Percentiles rank a stretch among this genome's conserved stretches.
These are phyloP conservation scores for Anabacerthia variegaticeps DNA, from an alignment of 2,797 vertebrate species.

Conservation along the genomic window DNA sequence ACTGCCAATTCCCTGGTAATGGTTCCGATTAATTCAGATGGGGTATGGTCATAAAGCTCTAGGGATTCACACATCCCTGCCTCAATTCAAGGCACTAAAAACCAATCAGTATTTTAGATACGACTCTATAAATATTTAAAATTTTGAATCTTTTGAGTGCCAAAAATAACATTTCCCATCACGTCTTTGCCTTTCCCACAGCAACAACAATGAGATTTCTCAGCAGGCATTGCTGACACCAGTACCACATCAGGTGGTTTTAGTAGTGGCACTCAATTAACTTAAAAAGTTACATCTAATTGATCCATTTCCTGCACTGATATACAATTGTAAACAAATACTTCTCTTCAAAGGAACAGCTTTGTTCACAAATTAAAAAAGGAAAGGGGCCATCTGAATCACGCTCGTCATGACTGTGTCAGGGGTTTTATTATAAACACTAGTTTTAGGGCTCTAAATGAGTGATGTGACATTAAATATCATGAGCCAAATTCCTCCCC, in stretches of 20 bases:
- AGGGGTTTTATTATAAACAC: conserved; percentile 49
- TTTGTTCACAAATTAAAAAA: conserved; percentile 45
- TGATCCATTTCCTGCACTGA: conserved; percentile 57
- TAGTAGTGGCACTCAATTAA: conserved; percentile 59
- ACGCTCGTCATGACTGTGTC: background rate
- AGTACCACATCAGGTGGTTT: background rate
- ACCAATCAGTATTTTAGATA: conserved; percentile 74
- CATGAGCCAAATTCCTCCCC: background rate
- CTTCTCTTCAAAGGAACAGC: conserved; percentile 49
- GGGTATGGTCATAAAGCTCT: conserved; percentile 36
- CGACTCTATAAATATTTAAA: conserved; percentile 77
- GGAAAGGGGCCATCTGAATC: conserved; percentile 32
- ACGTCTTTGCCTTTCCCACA: conserved; percentile 25
- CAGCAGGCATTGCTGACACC: conserved; percentile 42
- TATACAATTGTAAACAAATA: conserved; percentile 59
- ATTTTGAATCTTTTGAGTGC: conserved; percentile 37
- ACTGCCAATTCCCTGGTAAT: background rate
- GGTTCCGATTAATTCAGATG: conserved; percentile 48
- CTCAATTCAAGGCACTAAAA: conserved; percentile 68
- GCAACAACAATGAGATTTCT: conserved; percentile 13
- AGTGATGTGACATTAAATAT: conserved; percentile 11
- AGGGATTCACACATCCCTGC: conserved; percentile 69
- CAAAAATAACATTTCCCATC: conserved; percentile 56
- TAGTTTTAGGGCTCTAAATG: conserved; percentile 1
- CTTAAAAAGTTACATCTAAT: conserved; percentile 53